These are phyloP conservation scores for Heterotis niloticus DNA, from an alignment of 2,113 vertebrate genomes.

Conservation along the genomic window DNA sequence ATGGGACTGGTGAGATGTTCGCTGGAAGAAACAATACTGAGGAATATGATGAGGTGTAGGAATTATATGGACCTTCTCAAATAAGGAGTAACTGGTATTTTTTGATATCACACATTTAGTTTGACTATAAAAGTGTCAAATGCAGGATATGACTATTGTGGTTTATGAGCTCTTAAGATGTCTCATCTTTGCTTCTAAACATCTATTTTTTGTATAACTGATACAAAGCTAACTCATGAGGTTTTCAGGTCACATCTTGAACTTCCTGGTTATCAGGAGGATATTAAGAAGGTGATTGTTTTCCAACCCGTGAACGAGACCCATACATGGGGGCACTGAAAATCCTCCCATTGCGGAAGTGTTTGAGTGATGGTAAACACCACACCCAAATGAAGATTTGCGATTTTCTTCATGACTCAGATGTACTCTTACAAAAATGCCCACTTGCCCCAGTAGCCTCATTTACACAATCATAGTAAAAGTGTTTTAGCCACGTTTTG, in stretches of 20 bases:
- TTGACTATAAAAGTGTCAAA: neutral
- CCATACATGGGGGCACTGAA: neutral
- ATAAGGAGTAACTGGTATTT: neutral
- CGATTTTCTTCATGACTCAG: neutral
- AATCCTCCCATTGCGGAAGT: neutral
- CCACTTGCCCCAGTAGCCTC: neutral
- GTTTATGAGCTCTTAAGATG: neutral
- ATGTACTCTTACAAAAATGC: neutral
- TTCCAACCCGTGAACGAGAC: neutral
- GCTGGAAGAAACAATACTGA: neutral
- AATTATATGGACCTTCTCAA: neutral
- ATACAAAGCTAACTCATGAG: neutral
- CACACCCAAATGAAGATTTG: neutral
- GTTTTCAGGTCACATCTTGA: constrained; percentile 2
- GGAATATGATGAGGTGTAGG: neutral
- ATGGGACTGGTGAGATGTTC: neutral
- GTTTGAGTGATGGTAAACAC: neutral
- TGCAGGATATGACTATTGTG: neutral
- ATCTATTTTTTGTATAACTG: neutral
- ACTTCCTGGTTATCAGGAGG: neutral
- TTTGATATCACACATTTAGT: neutral
- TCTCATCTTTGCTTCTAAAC: neutral
- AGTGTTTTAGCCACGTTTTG: neutral
- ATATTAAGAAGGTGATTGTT: neutral
- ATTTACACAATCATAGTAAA: neutral